Base-by-base conservation (phyloP, 2,797 vertebrate species). In the Linurgus olivaceus region DNA sequence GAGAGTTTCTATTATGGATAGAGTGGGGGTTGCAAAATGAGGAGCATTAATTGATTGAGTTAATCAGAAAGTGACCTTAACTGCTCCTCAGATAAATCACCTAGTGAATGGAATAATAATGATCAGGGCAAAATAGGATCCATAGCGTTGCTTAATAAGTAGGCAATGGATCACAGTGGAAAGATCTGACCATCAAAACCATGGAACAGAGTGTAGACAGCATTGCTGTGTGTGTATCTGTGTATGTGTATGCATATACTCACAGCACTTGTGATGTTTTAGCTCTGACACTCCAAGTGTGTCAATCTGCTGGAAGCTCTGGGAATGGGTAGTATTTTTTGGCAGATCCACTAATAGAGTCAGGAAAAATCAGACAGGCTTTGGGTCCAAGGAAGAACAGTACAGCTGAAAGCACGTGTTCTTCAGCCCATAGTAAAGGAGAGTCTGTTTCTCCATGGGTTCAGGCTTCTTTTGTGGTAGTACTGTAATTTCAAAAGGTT, bases 21-120 rank as follows among this genome's bases (percentile, higher is more conserved):
- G 65, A 65, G 29, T 75, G 66, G 76, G 87, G 73, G 82, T 31
- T 97, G 89, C 83, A 92, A 86, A 95, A 72, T 55, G 82, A 90
- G 86, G 62, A 90, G 44, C 91, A 90, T 80, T 94, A 93, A 95
- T 91, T 95, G 89, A 91, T 93, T 76, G 94, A 97, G 91, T 93
- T 95, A 96, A 96, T 96, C 89, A 94, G 85, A 95, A 94, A 93
- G 85, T 95, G 95, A 94, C 94, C 95, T 94, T 94, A 96, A 73
- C 87, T 90, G 66, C 62, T 83, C 76, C 88, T 78, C 94, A 91
- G 31, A 92, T 97, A 88, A 94, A 95, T 95, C 92, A 96, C 74
- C 74, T 90, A 17, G 82, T 73, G 89, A 94, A 94, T 71, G 84
- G 90, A 94, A 93, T 91, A 95, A 96, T 91, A 93, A 95, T 94